Base-by-base conservation (phyloP, 2,888 invertebrate species). In the Microctonus brassicae region DNA sequence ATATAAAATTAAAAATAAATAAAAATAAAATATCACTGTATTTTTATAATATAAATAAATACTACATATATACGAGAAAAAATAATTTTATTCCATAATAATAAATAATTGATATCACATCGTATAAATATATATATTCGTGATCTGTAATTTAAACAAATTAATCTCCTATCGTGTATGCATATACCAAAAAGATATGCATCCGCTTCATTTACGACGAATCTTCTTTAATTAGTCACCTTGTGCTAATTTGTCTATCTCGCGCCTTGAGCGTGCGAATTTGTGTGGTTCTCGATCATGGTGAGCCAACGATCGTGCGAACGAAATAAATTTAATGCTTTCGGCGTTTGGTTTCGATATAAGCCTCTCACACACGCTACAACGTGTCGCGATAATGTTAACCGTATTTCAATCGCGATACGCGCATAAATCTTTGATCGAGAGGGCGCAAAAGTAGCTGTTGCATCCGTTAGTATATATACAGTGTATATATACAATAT, bases 181-280 rank as follows among this genome's bases (percentile, higher is more conserved):
- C 33, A 29, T 13, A n/a, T 33, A n/a, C 3, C 2, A 7, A 11
- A 26, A n/a, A 57, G 4, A 57, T 26, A 57, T 55, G 24, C 26
- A 55, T 55, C 58, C 58, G 1, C 33, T 7, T 7, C 17, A 9
- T 17, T 58, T 34, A 20, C 33, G 58, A 20, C 33, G 58, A 58
- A 58, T 58, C 33, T 55, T 42, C 66, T 69, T 74, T 74, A 78
- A 78, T 78, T 77, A 78, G 74, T 75, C 63, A 69, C 64, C 62
- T 70, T 53, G 66, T 53, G 66, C 73, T 77, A 76, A 77, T 77
- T 77, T 76, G 77, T 76, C 76, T 69, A 69, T 74, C 62, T 66
- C 69, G 36, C 73, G 64, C 73, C 72, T 70, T 61, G 67, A 52
- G 17, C 47, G 67, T 52, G 55, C 62, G 66, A 70, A 69, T 72